Conservation (phyloP, 2,113 vertebrate genomes). For the Vireo altiloquus region DNA sequence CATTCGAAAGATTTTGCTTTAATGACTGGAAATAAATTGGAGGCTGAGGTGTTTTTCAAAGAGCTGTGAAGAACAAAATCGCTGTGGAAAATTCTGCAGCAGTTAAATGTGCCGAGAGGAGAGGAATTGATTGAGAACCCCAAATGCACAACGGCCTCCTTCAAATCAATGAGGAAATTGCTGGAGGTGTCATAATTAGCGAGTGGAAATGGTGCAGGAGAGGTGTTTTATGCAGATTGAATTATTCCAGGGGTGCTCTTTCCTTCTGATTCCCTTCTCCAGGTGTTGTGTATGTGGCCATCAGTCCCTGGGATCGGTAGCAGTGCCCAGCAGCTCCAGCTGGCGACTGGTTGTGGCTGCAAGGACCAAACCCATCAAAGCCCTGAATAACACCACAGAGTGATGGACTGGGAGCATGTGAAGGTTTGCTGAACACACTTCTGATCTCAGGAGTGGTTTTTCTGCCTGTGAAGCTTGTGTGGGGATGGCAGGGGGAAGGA, state of each 20-base stretch:
- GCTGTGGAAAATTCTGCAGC: neutral
- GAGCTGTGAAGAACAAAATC: neutral
- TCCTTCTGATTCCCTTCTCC: neutral
- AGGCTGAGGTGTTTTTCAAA: slow-evolving; percentile 27
- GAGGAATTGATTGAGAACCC: neutral
- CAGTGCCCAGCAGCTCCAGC: neutral
- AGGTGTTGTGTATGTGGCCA: neutral
- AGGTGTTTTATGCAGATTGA: neutral
- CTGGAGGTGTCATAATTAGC: slow-evolving; percentile 5
- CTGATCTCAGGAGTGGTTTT: neutral
- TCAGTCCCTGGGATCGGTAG: neutral
- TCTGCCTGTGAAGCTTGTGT: neutral
- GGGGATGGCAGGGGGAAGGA: neutral
- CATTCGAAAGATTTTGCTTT: neutral
- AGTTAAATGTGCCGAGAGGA: neutral
- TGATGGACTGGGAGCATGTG: neutral
- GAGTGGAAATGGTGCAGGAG: neutral
- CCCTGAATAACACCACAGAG: rapidly evolving
- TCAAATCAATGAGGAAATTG: neutral
- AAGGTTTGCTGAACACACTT: neutral
- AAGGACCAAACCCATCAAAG: neutral
- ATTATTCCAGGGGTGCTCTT: neutral
- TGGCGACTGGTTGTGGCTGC: neutral
- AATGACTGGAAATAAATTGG: slow-evolving; percentile 32
- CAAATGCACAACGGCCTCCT: neutral